A percentile compares a stretch with the other conserved stretches of the same genome.
phyloP scores from a whole-genome alignment of 2,113 vertebrate genomes.

The Cervus canadensis region DNA sequence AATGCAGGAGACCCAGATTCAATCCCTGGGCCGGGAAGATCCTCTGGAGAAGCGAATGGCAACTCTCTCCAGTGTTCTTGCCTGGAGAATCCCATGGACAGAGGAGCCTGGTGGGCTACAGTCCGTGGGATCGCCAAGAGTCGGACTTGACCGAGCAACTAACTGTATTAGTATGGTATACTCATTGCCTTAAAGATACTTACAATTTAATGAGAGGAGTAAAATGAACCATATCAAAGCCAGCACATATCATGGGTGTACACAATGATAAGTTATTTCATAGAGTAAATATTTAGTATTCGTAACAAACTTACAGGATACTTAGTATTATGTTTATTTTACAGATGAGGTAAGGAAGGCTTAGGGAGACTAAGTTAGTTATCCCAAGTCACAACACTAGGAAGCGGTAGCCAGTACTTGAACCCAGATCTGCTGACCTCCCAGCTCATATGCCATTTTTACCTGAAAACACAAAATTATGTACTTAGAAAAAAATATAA shows the following conservation, averaged over 20 bases:
- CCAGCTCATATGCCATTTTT: neutral
- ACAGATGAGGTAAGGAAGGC: neutral
- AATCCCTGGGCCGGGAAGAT: neutral
- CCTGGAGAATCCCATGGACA: neutral
- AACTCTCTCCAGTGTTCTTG: neutral
- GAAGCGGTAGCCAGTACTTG: neutral
- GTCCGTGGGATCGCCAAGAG: rapidly evolving
- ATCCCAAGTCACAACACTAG: neutral
- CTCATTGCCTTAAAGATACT: neutral
- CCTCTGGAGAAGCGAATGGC: neutral
- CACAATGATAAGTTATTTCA: neutral
- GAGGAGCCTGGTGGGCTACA: neutral
- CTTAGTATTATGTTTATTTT: conserved; percentile 22
- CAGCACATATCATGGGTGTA: neutral
- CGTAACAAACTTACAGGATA: neutral
- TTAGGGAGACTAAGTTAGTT: neutral
- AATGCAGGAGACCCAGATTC: neutral
- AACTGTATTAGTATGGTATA: neutral
- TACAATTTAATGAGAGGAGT: neutral
- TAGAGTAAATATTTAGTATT: neutral
- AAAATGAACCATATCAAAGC: conserved; percentile 2
- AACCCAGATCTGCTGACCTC: neutral
- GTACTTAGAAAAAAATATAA: neutral
- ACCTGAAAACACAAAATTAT: neutral
- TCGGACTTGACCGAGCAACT: neutral